A percentile compares a stretch with the other conserved stretches of the same genome.
phyloP scores from a whole-genome alignment of 2,888 invertebrate genomes.

The Oxytorus armatus region DNA sequence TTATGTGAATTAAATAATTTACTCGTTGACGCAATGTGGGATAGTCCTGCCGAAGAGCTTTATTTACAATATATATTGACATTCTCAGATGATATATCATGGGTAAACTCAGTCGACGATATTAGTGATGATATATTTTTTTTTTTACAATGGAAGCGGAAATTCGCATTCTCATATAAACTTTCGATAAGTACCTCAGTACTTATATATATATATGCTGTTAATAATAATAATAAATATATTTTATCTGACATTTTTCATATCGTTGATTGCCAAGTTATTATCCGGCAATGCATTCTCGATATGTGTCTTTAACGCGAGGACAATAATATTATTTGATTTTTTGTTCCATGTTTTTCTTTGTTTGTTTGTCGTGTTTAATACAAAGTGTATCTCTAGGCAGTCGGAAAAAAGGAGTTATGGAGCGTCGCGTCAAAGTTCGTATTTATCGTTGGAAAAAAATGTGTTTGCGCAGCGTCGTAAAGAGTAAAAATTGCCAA shows the following conservation, averaged over 20 bases:
- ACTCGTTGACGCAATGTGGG: conserved; percentile 65
- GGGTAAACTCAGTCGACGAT: conserved; percentile 74
- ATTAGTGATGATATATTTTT: too few species aligned
- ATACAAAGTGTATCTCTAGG: conserved; percentile 50
- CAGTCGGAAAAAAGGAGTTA: conserved; percentile 43
- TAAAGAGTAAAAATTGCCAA: too few species aligned
- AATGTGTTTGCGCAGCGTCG: too few species aligned
- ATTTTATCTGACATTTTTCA: conserved; percentile 24
- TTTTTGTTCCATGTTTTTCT: not conserved
- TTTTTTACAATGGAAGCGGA: conserved; percentile 68
- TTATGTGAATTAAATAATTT: not conserved
- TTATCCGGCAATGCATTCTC: conserved; percentile 1
- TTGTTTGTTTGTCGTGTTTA: conserved; percentile 1
- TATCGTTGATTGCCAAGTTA: conserved; percentile 11
- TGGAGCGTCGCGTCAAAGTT: too few species aligned
- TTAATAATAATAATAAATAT: conserved; percentile 36
- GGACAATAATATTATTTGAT: conserved; percentile 14
- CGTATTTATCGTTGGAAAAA: conserved; percentile 4
- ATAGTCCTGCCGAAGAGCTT: conserved; percentile 75
- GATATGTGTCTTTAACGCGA: conserved; percentile 3
- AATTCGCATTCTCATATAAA: conserved; percentile 73
- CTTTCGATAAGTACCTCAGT: conserved; percentile 75
- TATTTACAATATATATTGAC: conserved; percentile 79
- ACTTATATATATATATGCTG: conserved; percentile 68
- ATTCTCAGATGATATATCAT: conserved; percentile 73